A percentile compares a stretch with the other conserved stretches of the same genome.
These are phyloP conservation scores for Proteles cristata DNA, from an alignment of 2,113 vertebrate species.

Conservation along the genomic window DNA sequence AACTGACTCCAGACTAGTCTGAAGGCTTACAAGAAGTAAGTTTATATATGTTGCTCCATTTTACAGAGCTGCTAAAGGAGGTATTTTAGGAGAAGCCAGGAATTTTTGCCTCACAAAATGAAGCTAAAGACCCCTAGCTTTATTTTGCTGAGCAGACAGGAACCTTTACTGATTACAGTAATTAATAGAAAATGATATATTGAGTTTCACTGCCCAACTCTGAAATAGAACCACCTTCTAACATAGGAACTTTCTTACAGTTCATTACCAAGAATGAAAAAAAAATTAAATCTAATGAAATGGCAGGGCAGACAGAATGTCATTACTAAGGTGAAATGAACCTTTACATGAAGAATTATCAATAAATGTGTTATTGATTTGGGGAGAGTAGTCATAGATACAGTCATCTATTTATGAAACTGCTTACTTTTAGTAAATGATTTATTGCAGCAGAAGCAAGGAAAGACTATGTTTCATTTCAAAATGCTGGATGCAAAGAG, in stretches of 20 bases:
- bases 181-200: conserved; percentile 66
- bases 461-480: conserved; percentile 47
- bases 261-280: conserved; percentile 71
- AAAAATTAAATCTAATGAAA: conserved; percentile 66
- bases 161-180: conserved; percentile 41
- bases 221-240: conserved; percentile 25
- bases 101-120: neutral
- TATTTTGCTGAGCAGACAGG: conserved; percentile 44
- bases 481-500: conserved; percentile 35
- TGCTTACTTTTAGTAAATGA: conserved; percentile 65
- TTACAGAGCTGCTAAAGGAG: neutral
- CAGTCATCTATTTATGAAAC: conserved; percentile 71
- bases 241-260: conserved; percentile 28
- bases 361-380: conserved; percentile 75
- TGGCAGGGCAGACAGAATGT: conserved; percentile 69
- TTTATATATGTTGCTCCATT: neutral
- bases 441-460: conserved; percentile 19
- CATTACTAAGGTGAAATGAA: conserved; percentile 76
- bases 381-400: conserved; percentile 63
- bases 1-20: neutral
- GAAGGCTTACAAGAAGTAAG: neutral
- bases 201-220: neutral
- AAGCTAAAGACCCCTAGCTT: neutral
- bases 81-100: neutral
- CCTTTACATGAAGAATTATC: conserved; percentile 77